Conservation (phyloP, 2,888 invertebrate genomes). For the Marasmarcha lunaedactyla region DNA sequence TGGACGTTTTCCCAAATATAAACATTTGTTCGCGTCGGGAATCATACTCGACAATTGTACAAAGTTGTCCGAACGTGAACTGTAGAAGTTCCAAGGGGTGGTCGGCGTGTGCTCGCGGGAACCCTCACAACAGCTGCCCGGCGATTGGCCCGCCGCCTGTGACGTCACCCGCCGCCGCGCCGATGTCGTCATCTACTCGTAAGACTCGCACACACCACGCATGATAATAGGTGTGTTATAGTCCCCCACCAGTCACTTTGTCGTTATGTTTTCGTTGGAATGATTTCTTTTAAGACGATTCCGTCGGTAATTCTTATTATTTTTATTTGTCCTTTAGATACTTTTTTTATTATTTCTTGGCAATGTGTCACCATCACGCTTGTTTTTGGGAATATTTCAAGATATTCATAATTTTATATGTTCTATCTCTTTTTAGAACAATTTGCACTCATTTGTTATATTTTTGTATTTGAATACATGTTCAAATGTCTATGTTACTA, state of each 20-base stretch:
- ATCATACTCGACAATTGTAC: constrained; percentile 20
- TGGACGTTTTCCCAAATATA: constrained; percentile 14
- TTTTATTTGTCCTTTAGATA: constrained; percentile 11
- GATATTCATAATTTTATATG: too few relatives aligned
- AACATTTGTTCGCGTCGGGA: constrained; percentile 17
- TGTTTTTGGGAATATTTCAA: not conserved
- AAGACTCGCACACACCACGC: constrained; percentile 46
- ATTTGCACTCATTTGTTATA: too few relatives aligned
- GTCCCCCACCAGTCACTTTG: constrained; percentile 26
- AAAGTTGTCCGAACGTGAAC: constrained; percentile 42
- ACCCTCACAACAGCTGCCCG: constrained; percentile 22
- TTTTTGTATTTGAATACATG: too few relatives aligned
- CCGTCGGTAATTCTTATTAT: constrained; percentile 12
- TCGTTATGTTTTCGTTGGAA: constrained; percentile 15
- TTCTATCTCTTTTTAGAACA: too few relatives aligned
- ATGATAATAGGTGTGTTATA: constrained; percentile 61
- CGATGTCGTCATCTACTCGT: too few relatives aligned
- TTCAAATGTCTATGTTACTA: too few relatives aligned
- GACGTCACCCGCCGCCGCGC: constrained; percentile 20
- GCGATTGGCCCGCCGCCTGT: constrained; percentile 13
- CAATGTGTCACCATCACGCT: not conserved
- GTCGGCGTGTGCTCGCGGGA: constrained; percentile 19
- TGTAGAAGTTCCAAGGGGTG: constrained; percentile 17
- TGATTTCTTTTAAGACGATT: constrained; percentile 15
- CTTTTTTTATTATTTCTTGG: constrained; percentile 1